Percentiles rank a stretch among this genome's conserved stretches.
Evolutionary conservation across 2,797 vertebrate genomes (phyloP).

Genomic region (Sciurus vulgaris): DNA sequence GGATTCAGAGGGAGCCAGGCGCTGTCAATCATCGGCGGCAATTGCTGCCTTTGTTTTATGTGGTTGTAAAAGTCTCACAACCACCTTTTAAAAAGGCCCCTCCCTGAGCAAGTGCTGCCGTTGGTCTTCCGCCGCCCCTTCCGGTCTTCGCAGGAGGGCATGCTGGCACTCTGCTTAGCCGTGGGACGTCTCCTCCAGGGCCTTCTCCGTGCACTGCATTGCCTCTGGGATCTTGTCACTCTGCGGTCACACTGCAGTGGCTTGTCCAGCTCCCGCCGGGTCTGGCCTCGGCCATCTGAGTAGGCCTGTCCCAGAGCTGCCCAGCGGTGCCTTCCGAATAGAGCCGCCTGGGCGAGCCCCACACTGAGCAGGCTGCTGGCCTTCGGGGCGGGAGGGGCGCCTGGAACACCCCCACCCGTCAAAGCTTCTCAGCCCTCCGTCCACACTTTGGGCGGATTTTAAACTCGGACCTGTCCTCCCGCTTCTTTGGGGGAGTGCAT

Average conservation of each 20-base stretch:
- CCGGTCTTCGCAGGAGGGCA: background rate
- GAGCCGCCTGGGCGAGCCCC: accelerated
- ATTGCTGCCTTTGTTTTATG: accelerated
- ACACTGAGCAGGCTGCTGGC: accelerated
- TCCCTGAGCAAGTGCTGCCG: accelerated
- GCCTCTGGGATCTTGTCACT: background rate
- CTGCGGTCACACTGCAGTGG: accelerated
- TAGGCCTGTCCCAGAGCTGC: background rate
- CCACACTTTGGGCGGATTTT: background rate
- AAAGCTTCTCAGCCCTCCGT: background rate
- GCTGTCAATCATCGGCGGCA: background rate
- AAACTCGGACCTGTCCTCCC: background rate
- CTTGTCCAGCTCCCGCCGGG: background rate
- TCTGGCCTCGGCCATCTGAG: background rate
- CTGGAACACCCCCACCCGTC: background rate
- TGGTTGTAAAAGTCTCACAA: background rate
- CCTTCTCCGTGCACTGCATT: too few relatives aligned
- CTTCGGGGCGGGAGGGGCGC: background rate
- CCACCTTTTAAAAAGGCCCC: background rate
- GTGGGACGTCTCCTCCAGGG: background rate
- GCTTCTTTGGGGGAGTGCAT: background rate
- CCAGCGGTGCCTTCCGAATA: background rate
- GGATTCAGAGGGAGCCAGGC: too few relatives aligned
- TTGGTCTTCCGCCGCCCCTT: background rate
- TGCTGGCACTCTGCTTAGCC: too few relatives aligned